Evolutionary conservation across 2,113 vertebrate species (phyloP), one percentile per base, ranked within the genome.

Genomic region (Clarias macrocephalus): DNA sequence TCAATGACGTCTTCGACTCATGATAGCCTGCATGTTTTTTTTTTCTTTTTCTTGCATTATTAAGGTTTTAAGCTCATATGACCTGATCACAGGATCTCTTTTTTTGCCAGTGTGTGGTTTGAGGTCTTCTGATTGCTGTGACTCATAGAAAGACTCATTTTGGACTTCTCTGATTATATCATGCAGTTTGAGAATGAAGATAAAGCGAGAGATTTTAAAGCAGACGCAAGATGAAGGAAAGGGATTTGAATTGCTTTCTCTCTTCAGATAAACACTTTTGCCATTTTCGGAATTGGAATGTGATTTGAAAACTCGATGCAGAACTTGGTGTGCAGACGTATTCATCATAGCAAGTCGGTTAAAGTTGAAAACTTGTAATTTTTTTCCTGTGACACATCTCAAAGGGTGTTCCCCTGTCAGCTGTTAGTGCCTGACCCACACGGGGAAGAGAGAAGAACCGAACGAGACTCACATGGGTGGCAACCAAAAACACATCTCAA

Each of bases 31-130:
- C 54, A 83, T 91, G 13, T 79, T 88, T 30, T 33, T 33, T 33
- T 33, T 33, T 37, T 37, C 33, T 37, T 87, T 91, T 91, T 89
- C 63, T 2, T 75, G 16, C 19, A 54, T 82, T 87, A n/a, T 62
- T 84, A 84, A 81, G 91, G 89, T 90, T 89, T 91, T 82, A 15
- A 84, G 70, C 86, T 82, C 72, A 80, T 89, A 83, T 76, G 60
- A 89, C 93, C 93, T 92, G 81, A 89, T 93, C 94, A 92, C 84
- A 90, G 94, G 94, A 95, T 90, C 90, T n/a, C 83, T 87, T 83
- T 85, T 89, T 83, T 85, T 89, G 66, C 80, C 85, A 86, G 80
- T 79, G 57, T 54, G 80, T 85, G 83, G 83, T 72, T 59, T 88
- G 59, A 88, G 62, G 56, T 84, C 48, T 83, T 68, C 59, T 87